Conservation (phyloP, 2,888 invertebrate genomes). For the Flabesymbios commensalis region DNA sequence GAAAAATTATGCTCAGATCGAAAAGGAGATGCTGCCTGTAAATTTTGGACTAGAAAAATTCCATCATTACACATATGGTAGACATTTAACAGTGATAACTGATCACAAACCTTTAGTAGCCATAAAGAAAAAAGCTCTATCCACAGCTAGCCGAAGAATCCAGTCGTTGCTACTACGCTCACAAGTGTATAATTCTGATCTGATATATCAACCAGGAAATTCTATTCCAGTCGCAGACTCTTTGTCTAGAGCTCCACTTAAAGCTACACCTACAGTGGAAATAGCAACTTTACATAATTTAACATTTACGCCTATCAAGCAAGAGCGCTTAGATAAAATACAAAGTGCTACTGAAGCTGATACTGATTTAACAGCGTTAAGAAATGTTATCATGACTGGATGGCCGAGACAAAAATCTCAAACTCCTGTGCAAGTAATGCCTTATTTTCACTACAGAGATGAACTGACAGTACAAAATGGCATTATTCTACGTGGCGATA, state of each 20-base stretch:
- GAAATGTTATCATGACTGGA: too few species aligned
- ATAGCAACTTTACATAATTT: too few species aligned
- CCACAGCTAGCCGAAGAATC: slow-evolving; percentile 37
- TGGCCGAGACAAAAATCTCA: too few species aligned
- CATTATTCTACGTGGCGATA: slow-evolving; percentile 26
- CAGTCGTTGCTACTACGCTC: slow-evolving; percentile 42
- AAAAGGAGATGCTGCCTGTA: slow-evolving; percentile 53
- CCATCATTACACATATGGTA: slow-evolving; percentile 54
- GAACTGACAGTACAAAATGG: slow-evolving; percentile 27
- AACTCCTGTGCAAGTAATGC: slow-evolving; percentile 12
- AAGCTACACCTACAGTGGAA: too few species aligned
- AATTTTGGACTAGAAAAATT: slow-evolving; percentile 58
- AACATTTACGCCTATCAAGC: too few species aligned
- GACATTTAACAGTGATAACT: slow-evolving; percentile 52
- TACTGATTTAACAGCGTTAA: too few species aligned
- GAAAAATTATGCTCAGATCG: slow-evolving; percentile 49
- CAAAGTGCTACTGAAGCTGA: too few species aligned
- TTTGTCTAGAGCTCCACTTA: background rate
- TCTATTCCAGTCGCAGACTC: slow-evolving; percentile 1
- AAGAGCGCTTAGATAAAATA: too few species aligned
- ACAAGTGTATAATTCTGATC: slow-evolving; percentile 48
- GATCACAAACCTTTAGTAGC: slow-evolving; percentile 59
- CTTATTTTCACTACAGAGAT: slow-evolving; percentile 29
- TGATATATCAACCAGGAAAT: slow-evolving; percentile 40
- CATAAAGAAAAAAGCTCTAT: slow-evolving; percentile 48